Base-by-base conservation (phyloP, 2,888 invertebrate species). In the Flabesymbios commensalis region DNA sequence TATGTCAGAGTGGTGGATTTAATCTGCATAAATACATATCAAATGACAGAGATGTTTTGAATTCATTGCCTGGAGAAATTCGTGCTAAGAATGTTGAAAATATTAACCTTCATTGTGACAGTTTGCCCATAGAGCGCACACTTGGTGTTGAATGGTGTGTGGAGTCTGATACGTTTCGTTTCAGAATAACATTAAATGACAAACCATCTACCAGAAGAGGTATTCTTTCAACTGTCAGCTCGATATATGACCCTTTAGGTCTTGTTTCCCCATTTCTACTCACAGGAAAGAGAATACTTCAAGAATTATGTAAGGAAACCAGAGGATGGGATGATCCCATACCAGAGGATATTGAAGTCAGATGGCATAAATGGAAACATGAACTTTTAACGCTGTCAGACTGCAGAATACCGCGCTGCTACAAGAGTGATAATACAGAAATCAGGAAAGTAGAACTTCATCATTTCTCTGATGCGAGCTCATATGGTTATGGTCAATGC, bases 241-340 rank as follows among this genome's bases (percentile, higher is more conserved):
- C 63, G 1, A 43, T 72, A 4, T 70, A 68, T 57, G 72, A 72
- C 57, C 70, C 72, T 1, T 57, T 72, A 39, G 71, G 68, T 4
- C 43, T 73, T 26, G 60, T 74, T 26, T 42, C 71, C 0, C 72
- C 71, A 24, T 55, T 71, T 32, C 17, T 66, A 10, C 55, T 70
- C 7, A 29, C 52, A 7, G 66, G 65, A 14, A 70, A 70, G 41
- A 53, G 63, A 41, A 64, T 70, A 5, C 41, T 72, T 3, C 72
- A 72, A 45, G 29, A 63, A 33, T 42, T 69, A 48, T 70, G 67
- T 29, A 31, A 22, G 17, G 45, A 63, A 7, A 39, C 0, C 59
- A 58, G 45, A 67, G 49, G 24, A 5, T 57, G 73, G 71, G 71
- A 71, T 53, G 63, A 52, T 24, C 63, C 68, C 5, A 48, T 71